A percentile compares a stretch with the other conserved stretches of the same genome.
These are phyloP conservation scores for Vanessa atalanta DNA, from an alignment of 1,140 invertebrate species.

Conservation along the genomic window DNA sequence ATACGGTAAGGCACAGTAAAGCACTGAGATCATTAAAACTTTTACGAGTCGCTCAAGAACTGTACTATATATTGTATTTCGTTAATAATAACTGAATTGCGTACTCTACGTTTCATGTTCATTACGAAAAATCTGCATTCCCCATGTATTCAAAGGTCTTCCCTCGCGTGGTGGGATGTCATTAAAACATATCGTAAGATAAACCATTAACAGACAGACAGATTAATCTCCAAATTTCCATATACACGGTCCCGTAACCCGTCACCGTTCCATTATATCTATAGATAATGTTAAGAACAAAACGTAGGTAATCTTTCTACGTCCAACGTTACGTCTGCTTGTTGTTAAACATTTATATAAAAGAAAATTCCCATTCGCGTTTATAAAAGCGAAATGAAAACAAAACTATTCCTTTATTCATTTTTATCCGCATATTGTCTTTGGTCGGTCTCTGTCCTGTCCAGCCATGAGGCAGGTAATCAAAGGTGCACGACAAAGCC, in stretches of 20 bases:
- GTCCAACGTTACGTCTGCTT: constrained; percentile 26
- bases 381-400: constrained; percentile 52
- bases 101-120: not conserved
- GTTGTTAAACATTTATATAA: constrained; percentile 42
- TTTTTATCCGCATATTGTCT: constrained; percentile 62
- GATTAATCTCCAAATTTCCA: no score
- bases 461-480: constrained; percentile 54
- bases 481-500: constrained; percentile 69
- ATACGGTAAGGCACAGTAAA: constrained; percentile 39
- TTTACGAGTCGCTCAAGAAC: constrained; percentile 29
- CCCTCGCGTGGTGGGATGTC: no score
- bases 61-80: constrained; percentile 14
- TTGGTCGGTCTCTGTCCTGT: constrained; percentile 46
- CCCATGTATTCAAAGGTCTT: not conserved
- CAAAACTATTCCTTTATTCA: constrained; percentile 59
- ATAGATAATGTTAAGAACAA: constrained; percentile 31
- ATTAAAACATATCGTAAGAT: no score
- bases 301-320: constrained; percentile 32
- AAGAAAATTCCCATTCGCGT: constrained; percentile 43
- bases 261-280: not conserved
- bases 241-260: no score
- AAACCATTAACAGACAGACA: no score
- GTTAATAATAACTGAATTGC: constrained; percentile 10
- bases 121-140: not conserved
- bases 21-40: constrained; percentile 45